Evolutionary conservation across 2,797 vertebrate genomes (phyloP), one percentile per base, ranked within the genome.

Genomic region (Onychomys torridus): DNA sequence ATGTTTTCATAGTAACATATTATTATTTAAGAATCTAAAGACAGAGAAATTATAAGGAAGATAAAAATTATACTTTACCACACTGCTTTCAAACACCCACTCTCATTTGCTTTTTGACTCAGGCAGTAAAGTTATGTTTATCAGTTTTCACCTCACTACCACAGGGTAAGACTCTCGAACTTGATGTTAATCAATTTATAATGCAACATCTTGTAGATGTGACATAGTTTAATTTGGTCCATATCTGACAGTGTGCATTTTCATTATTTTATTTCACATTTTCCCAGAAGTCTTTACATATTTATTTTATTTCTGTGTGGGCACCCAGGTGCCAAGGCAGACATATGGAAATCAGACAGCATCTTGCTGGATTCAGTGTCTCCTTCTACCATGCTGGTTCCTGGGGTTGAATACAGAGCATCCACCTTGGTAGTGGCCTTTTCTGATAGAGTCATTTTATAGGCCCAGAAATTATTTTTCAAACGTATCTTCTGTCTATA

Each of bases 191-290:
- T 61, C 91, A 8, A 7, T 91, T 5, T 27, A 84, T 19, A 27
- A 52, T 12, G 10, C 52, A 83, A 10, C 16, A 61, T 46, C 84
- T 40, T 16, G 4, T 75, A 34, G 0, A 10, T 34, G 89, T 16
- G 8, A 0, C 0, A 25, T 52, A 84, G 87, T 79, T 79, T 92
- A 89, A 89, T 76, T 76, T 83, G 93, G 82, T 78, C 37, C 57
- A 43, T 76, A 75, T 5, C 37, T 71, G 55, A 32, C 34, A 23
- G 21, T 83, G 57, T 78, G 1, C 5, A 71, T 55, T 10, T 79
- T 75, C 75, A 25, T 63, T 94, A 65, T 49, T 91, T 95, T 40
- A 67, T 43, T 93, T 91, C 9, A 77, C 43, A 59, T 13, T 87
- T 76, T 63, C 25, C 76, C 63, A 16, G 1, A 69, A 88, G 71